Conservation (phyloP, 2,113 vertebrate species). For the Hippocampus guttulatus region DNA sequence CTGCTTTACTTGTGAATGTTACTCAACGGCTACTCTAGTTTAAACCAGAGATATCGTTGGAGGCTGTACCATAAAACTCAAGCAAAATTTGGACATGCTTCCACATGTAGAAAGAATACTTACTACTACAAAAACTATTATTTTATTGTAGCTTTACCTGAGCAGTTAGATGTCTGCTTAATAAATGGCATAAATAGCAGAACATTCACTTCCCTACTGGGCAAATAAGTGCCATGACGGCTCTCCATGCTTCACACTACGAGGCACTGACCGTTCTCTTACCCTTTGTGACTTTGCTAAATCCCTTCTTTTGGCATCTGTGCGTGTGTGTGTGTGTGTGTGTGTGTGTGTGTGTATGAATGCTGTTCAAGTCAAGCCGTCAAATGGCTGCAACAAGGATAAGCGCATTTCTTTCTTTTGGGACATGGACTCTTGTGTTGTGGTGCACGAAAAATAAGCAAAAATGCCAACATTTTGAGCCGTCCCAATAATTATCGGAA, state of each 20-base stretch:
- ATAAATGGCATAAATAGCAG: slow-evolving; percentile 35
- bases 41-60: background rate
- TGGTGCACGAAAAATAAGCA: slow-evolving; percentile 14
- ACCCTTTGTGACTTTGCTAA: slow-evolving; percentile 43
- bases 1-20: too few species aligned
- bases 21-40: too few species aligned
- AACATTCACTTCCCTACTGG: slow-evolving; percentile 20
- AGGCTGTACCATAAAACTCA: background rate
- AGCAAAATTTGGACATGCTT: background rate
- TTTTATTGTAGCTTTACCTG: background rate
- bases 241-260: slow-evolving; percentile 28
- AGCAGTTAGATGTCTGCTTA: background rate
- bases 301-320: slow-evolving; percentile 58
- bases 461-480: slow-evolving; percentile 21
- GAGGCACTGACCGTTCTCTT: slow-evolving; percentile 44
- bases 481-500: slow-evolving; percentile 16
- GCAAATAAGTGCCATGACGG: slow-evolving; percentile 24
- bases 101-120: background rate
- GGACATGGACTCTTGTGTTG: slow-evolving; percentile 18
- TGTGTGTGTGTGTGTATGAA: slow-evolving; percentile 38
- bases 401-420: slow-evolving; percentile 38
- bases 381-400: slow-evolving; percentile 47
- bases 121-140: background rate
- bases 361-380: slow-evolving; percentile 36
- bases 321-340: slow-evolving; percentile 28